These are phyloP conservation scores for Hylomyscus alleni DNA, from an alignment of 2,797 vertebrate genomes.

Conservation along the genomic window DNA sequence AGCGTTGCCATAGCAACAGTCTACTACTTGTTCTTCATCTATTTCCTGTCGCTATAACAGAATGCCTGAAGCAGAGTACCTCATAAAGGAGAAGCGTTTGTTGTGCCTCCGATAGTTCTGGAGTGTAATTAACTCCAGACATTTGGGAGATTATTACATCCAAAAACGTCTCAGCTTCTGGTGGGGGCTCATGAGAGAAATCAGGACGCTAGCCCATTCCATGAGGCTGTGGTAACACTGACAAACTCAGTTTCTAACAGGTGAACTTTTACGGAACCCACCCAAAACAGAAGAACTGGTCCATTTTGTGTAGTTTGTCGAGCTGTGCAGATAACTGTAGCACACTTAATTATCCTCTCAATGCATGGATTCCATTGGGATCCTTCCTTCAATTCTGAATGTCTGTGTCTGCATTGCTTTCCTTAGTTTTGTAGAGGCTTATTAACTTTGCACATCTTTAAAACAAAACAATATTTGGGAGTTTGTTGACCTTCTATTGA, in stretches of 20 bases:
- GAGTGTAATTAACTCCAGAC: neutral
- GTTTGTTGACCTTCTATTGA: neutral
- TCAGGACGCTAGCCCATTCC: too few relatives aligned
- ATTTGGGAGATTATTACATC: too few relatives aligned
- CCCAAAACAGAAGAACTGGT: neutral
- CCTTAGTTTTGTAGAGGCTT: neutral
- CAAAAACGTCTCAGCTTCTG: neutral
- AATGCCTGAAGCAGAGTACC: neutral
- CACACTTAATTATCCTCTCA: neutral
- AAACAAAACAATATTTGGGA: neutral
- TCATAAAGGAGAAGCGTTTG: neutral
- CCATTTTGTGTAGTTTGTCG: neutral
- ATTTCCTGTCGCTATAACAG: neutral
- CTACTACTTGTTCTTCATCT: neutral
- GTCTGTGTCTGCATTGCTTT: neutral
- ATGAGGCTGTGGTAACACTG: neutral
- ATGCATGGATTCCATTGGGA: neutral
- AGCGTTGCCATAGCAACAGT: too few relatives aligned
- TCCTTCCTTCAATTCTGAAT: neutral
- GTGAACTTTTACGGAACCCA: neutral
- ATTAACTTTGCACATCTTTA: neutral
- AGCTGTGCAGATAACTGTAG: neutral
- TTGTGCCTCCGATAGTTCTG: neutral
- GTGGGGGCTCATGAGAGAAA: neutral
- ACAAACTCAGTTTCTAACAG: neutral